Percentiles rank a stretch among this genome's conserved stretches.
Evolutionary conservation across 2,888 invertebrate genomes (phyloP).

Genomic region (Philonicus albiceps): DNA sequence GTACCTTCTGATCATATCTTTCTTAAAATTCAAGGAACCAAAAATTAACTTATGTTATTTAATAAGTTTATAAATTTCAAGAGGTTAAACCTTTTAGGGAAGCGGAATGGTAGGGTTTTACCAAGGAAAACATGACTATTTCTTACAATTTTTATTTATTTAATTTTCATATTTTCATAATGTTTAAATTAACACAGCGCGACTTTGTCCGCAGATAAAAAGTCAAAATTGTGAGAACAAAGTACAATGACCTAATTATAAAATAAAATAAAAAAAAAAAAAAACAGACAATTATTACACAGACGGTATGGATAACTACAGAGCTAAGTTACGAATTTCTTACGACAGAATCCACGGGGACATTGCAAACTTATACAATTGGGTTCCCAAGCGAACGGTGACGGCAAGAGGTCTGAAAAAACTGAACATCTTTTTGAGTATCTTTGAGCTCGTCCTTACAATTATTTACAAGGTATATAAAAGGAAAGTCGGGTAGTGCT

Average conservation of each 20-base stretch:
- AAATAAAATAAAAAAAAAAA: too few species aligned
- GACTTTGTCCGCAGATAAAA: slow-evolving; percentile 54
- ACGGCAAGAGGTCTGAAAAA: slow-evolving; percentile 20
- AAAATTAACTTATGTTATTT: background rate
- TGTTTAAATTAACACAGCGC: slow-evolving; percentile 63
- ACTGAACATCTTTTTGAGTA: slow-evolving; percentile 1
- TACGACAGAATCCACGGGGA: background rate
- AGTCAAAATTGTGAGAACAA: slow-evolving; percentile 35
- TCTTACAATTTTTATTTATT: slow-evolving; percentile 49
- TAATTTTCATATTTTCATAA: slow-evolving; percentile 50
- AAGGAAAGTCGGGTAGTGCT: background rate
- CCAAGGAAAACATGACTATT: slow-evolving; percentile 50
- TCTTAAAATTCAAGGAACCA: background rate
- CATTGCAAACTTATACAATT: background rate
- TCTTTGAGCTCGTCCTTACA: slow-evolving; percentile 27
- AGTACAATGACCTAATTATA: slow-evolving; percentile 43
- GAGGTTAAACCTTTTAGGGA: background rate
- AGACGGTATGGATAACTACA: slow-evolving; percentile 21
- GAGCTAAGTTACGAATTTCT: slow-evolving; percentile 6
- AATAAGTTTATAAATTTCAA: background rate
- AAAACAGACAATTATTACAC: slow-evolving; percentile 22
- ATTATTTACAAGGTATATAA: slow-evolving; percentile 28
- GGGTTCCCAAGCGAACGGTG: background rate
- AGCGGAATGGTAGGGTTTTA: background rate
- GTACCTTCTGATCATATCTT: background rate